Evolutionary conservation across 2,113 vertebrate species (phyloP).

Genomic region (Malurus elegans): DNA sequence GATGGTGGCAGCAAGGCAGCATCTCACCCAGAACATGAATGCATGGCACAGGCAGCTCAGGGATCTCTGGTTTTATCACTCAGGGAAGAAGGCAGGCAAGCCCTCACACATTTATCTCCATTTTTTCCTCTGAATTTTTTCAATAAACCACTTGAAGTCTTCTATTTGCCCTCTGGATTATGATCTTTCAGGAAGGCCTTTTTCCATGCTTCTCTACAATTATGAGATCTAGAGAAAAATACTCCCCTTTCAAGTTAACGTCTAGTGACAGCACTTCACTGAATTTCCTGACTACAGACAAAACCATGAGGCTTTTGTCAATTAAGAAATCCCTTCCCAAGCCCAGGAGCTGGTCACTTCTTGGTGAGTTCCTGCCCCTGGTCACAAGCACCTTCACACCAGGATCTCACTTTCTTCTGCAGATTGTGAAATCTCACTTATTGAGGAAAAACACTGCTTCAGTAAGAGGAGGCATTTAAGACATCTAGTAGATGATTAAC

Average conservation of each 20-base stretch:
- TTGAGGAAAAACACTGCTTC: background rate
- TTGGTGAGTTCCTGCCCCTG: background rate
- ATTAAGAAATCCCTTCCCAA: background rate
- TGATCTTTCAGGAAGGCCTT: background rate
- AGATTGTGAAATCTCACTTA: background rate
- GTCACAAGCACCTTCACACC: background rate
- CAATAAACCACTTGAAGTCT: background rate
- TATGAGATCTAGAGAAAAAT: background rate
- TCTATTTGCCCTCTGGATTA: background rate
- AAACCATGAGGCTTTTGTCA: background rate
- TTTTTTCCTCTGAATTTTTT: background rate
- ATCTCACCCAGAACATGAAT: background rate
- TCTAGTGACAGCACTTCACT: background rate
- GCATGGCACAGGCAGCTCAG: background rate
- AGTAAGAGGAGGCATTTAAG: background rate
- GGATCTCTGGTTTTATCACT: background rate
- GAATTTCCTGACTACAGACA: background rate
- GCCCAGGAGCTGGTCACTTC: background rate
- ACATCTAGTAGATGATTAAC: slow-evolving; percentile 45
- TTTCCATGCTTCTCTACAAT: background rate
- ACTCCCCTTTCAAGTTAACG: background rate
- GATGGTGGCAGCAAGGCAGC: background rate
- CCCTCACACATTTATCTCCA: background rate
- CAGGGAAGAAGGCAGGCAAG: background rate
- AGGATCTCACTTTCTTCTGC: background rate